phyloP scores from a whole-genome alignment of 2,797 vertebrate species.

The Liparis tanakae region DNA sequence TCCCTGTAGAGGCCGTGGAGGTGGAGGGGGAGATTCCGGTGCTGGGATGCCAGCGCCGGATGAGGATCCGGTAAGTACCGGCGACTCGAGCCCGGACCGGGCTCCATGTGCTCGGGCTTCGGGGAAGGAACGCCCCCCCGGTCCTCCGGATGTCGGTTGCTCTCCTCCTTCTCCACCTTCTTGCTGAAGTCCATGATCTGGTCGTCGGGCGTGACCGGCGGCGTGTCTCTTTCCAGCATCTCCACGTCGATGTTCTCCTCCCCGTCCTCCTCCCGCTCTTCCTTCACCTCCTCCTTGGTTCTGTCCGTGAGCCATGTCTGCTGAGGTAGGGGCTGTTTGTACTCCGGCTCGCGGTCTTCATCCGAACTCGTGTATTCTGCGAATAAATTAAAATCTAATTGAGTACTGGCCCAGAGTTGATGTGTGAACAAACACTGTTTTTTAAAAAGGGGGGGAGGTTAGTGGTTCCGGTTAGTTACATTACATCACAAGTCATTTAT shows the following conservation, averaged over 20 bases:
- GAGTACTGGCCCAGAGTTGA: not conserved
- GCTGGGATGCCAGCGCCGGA: slow-evolving; percentile 25
- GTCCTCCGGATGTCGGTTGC: slow-evolving; percentile 30
- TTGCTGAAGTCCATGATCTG: slow-evolving; percentile 80
- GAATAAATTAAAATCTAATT: slow-evolving; percentile 5
- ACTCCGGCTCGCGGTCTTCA: slow-evolving; percentile 50
- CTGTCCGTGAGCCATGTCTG: slow-evolving; percentile 58
- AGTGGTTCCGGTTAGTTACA: not conserved
- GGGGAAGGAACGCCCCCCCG: slow-evolving; percentile 27
- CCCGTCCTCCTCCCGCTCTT: slow-evolving; percentile 55
- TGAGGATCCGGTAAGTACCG: slow-evolving; percentile 44
- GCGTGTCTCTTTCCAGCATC: slow-evolving; percentile 79
- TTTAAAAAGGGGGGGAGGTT: not conserved
- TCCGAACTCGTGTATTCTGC: slow-evolving; percentile 70
- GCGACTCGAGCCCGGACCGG: slow-evolving; percentile 27
- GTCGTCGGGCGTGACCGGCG: slow-evolving; percentile 79
- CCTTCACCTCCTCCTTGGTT: slow-evolving; percentile 54
- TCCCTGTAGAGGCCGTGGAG: slow-evolving; percentile 79
- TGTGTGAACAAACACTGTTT: not conserved
- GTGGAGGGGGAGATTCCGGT: slow-evolving; percentile 69
- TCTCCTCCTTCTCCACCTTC: slow-evolving; percentile 62
- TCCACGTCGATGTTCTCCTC: slow-evolving; percentile 81
- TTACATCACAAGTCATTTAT: too few relatives aligned
- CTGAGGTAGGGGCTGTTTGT: slow-evolving; percentile 69
- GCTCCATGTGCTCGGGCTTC: slow-evolving; percentile 39